Evolutionary conservation across 2,888 invertebrate species (phyloP).

Genomic region (Aphelenchoides bicaudatus): DNA sequence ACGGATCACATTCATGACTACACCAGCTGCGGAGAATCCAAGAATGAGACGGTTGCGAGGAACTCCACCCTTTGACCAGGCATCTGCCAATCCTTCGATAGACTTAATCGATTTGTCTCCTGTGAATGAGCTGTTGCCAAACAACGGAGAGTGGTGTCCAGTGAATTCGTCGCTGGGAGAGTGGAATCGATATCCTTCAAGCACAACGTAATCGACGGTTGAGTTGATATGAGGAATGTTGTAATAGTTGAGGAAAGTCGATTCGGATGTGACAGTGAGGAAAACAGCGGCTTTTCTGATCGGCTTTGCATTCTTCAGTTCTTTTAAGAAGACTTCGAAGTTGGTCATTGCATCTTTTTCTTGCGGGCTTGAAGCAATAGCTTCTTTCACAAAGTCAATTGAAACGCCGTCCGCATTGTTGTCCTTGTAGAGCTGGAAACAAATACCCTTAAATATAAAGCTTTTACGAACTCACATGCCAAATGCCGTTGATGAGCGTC

Average conservation of each 20-base stretch:
- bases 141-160: conserved; percentile 40
- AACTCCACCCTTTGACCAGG: conserved; percentile 19
- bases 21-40: conserved; percentile 29
- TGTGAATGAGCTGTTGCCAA: conserved; percentile 17
- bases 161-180: conserved; percentile 20
- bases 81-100: conserved; percentile 20
- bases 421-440: background rate
- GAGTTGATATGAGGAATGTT: background rate
- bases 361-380: background rate
- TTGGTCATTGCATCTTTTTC: background rate
- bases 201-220: conserved; percentile 23
- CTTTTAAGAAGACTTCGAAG: conserved; percentile 16
- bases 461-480: conserved; percentile 21
- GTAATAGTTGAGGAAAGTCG: conserved; percentile 10
- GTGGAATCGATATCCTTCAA: conserved; percentile 39
- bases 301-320: conserved; percentile 13
- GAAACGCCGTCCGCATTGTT: background rate
- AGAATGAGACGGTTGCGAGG: conserved; percentile 22
- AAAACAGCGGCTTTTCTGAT: conserved; percentile 17
- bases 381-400: background rate
- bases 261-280: conserved; percentile 15
- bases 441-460: no score
- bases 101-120: conserved; percentile 18
- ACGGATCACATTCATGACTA: background rate
- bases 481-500: conserved; percentile 18